Evolutionary conservation across 2,888 invertebrate genomes (phyloP), one percentile per base, ranked within the genome.

Genomic region (Latrodectus hesperus): DNA sequence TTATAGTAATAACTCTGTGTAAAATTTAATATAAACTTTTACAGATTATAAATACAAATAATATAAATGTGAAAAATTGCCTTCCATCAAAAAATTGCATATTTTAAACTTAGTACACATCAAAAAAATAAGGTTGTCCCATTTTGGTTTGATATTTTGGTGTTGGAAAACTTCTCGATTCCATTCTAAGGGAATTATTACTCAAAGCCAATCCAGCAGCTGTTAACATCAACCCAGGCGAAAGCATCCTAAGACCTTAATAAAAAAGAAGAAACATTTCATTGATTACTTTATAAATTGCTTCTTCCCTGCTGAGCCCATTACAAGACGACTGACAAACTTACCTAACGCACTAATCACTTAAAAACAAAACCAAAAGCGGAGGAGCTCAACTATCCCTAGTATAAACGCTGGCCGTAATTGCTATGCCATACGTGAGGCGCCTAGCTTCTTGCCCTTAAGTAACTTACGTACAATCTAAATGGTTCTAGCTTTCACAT

Each of bases 291-390:
- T 82, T 76, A 87, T 87, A 87, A 87, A 87, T 87, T 87, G 76
- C 86, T 81, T 87, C 81, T 87, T 86, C 80, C 67, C 81, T 87
- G 72, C 72, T 76, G 86, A 87, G 81, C 80, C 86, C 86, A 87
- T 87, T 82, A 87, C 77, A 81, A 76, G 86, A 80, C 81, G 80
- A 86, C 86, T 86, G 86, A 86, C 86, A 86, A 86, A 86, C 86
- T 87, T 81, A 82, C 86, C 81, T 87, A 87, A 81, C 86, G 76
- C 86, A 87, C 86, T 87, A 87, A 87, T 87, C 86, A 87, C 86
- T 87, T 87, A 87, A 87, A 87, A 87, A 87, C 81, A 87, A 87
- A 87, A 87, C 71, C 86, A 80, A 86, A 80, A 86, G 68, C 68
- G 74, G 55, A 67, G 80, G 74, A 76, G 85, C 85, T 86, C 85